These are phyloP conservation scores for Pissodes strobi DNA, from an alignment of 1,140 invertebrate genomes.

Conservation along the genomic window DNA sequence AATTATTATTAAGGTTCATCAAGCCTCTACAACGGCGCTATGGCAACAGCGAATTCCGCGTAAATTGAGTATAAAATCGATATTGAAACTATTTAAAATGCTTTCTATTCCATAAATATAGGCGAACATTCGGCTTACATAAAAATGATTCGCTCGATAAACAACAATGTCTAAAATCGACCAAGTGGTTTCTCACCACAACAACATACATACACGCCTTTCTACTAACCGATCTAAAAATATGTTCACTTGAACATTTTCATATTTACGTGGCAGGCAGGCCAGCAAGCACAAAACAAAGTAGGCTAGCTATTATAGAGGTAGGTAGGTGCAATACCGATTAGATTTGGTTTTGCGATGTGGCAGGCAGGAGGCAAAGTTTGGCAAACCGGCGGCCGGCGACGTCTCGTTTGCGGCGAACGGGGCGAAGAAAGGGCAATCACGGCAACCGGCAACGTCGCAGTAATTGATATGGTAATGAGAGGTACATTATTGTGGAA, in stretches of 20 bases:
- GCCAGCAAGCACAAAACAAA: slow-evolving; percentile 22
- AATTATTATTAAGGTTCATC: too few relatives aligned
- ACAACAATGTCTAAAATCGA: slow-evolving; percentile 17
- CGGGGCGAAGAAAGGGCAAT: slow-evolving; percentile 15
- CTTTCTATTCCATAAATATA: too few relatives aligned
- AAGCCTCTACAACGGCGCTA: too few relatives aligned
- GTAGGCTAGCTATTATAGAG: slow-evolving; percentile 3
- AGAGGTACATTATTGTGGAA: slow-evolving; percentile 17
- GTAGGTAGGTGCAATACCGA: slow-evolving; percentile 24
- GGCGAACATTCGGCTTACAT: too few relatives aligned
- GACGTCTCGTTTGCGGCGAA: not conserved
- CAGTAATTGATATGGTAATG: slow-evolving; percentile 30
- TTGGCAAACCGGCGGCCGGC: slow-evolving; percentile 19
- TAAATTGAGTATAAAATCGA: too few relatives aligned
- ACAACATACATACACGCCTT: slow-evolving; percentile 17
- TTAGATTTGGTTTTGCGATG: slow-evolving; percentile 27
- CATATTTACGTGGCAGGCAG: slow-evolving; percentile 29
- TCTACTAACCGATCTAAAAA: slow-evolving; percentile 36
- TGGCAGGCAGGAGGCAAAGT: slow-evolving; percentile 11
- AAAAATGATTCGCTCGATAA: not conserved
- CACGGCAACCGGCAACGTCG: slow-evolving; percentile 8
- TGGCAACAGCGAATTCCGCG: too few relatives aligned
- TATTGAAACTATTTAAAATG: too few relatives aligned
- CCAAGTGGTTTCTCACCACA: not conserved
- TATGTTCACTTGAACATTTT: slow-evolving; percentile 30